phyloP scores from a whole-genome alignment of 2,113 vertebrate species.

The human region GRCh38 chr5:64665501-64666000 shows the following conservation, averaged over 20 bases:
- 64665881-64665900: neutral
- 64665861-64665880: neutral
- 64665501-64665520: neutral
- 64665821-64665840: neutral
- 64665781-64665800: neutral
- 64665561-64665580: constrained; percentile 16
- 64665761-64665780: neutral
- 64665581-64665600: neutral
- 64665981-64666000: neutral
- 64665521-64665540: neutral
- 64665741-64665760: neutral
- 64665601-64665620: constrained; percentile 27
- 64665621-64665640: neutral
- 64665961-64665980: neutral
- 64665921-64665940: neutral
- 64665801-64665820: neutral
- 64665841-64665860: neutral
- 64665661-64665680: constrained; percentile 8
- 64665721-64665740: neutral
- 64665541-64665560: neutral
- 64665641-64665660: neutral
- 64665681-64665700: neutral
- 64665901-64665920: neutral
- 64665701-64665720: no score
- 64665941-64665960: neutral